Evolutionary conservation across 1,140 invertebrate species (phyloP), one percentile per base, ranked within the genome.

Genomic region (Drosophila sucinea): DNA sequence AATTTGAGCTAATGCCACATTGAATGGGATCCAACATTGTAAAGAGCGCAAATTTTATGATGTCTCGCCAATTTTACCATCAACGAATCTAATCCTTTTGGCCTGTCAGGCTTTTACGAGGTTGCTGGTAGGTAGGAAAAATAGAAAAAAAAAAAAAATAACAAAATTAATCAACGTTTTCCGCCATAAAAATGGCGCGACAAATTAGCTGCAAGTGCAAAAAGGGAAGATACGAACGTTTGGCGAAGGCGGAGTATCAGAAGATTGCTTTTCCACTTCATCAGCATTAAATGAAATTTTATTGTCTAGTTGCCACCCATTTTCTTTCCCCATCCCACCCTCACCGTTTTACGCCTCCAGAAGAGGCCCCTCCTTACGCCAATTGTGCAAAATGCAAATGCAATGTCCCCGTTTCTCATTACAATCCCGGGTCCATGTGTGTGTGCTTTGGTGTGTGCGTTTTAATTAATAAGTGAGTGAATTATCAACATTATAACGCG

Each of bases 251-350:
- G 33, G 6, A 7, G 10, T 11, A 38, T 10, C 35, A 38, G 40
- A 32, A 60, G 41, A 60, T 69, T 75, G 81, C 73, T 80, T 83
- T 84, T 85, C 70, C 69, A 85, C 70, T 85, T 85, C 77, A 84
- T 84, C 69, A 81, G 77, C 81, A 77, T 67, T 80, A 77, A 80
- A 81, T 81, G 70, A 67, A 64, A 74, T 55, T 68, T 73, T 74
- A 73, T 73, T 70, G 47, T 72, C 17, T 30, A 67, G 57, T 17
- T 41, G 23, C 25, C 25, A 30, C 2, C 38, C 27, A 23, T 47
- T 44, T 38, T 11, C 32, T 6, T 58, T 38, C 17, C 23, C 44
- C 51, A 58, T 7, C 10, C 5, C 32, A 17, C 5, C 35, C 35
- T 38, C 35, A 38, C 35, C 1, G 8, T 4, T 38, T 17, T 17